A percentile compares a stretch with the other conserved stretches of the same genome.
Conservation (phyloP, 2,888 invertebrate genomes). For the Pecten maximus region DNA sequence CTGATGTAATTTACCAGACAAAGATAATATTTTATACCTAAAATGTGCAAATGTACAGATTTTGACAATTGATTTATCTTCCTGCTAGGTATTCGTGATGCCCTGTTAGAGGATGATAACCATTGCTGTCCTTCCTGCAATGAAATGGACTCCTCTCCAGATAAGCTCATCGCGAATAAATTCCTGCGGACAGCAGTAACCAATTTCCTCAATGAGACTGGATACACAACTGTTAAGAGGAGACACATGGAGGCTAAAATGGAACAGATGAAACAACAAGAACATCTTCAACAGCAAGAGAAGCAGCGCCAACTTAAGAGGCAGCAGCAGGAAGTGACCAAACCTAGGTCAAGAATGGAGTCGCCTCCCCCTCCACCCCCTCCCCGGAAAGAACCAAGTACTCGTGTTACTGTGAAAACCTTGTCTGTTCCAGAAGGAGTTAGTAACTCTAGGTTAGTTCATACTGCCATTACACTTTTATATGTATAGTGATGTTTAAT, state of each 20-base stretch:
- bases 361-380: constrained; percentile 49
- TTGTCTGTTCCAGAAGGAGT: neutral
- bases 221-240: constrained; percentile 86
- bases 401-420: neutral
- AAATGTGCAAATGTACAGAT: too few species aligned
- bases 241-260: constrained; percentile 44
- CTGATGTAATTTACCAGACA: too few species aligned
- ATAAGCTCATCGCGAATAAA: constrained; percentile 94
- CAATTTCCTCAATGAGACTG: constrained; percentile 95
- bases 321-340: constrained; percentile 47
- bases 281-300: neutral
- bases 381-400: constrained; percentile 10
- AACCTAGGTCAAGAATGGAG: constrained; percentile 30
- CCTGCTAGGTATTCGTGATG: constrained; percentile 90
- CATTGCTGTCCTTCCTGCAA: constrained; percentile 97
- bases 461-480: too few species aligned
- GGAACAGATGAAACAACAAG: constrained; percentile 31
- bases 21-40: too few species aligned
- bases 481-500: too few species aligned
- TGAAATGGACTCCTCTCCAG: constrained; percentile 95
- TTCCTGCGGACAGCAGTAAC: constrained; percentile 94
- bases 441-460: neutral
- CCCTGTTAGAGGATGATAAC: constrained; percentile 94
- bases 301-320: constrained; percentile 10
- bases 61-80: neutral